Conservation (phyloP, 2,888 invertebrate species). For the Hipparchia sbordonii region DNA sequence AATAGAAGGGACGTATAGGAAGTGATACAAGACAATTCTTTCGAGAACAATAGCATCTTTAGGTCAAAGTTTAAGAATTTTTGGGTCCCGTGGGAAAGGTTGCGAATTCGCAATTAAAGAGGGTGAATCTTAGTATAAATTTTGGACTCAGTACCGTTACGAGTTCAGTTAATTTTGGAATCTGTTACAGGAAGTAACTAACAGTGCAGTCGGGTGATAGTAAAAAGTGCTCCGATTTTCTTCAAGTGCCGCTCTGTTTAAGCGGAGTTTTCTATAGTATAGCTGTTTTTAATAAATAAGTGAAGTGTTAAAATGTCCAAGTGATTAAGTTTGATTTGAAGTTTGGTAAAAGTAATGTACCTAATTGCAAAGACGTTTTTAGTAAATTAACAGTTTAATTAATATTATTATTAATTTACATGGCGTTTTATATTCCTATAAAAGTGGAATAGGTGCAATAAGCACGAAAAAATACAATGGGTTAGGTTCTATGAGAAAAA, state of each 20-base stretch:
- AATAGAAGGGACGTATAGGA: constrained; percentile 58
- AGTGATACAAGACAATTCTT: constrained; percentile 68
- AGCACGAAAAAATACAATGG: too few relatives aligned
- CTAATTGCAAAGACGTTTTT: too few relatives aligned
- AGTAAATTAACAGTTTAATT: too few relatives aligned
- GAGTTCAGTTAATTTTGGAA: constrained; percentile 67
- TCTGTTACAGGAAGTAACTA: constrained; percentile 70
- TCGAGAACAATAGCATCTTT: constrained; percentile 62
- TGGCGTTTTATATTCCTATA: not conserved
- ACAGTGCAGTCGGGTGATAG: constrained; percentile 25
- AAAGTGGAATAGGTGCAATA: not conserved
- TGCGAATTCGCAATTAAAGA: constrained; percentile 49
- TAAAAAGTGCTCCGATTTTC: constrained; percentile 35
- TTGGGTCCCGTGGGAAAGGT: constrained; percentile 61
- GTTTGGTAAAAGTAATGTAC: too few relatives aligned
- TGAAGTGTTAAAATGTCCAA: too few relatives aligned
- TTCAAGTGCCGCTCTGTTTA: not conserved
- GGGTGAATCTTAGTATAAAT: constrained; percentile 72
- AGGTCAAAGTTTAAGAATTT: constrained; percentile 66
- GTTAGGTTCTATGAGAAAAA: too few relatives aligned
- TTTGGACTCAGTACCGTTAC: constrained; percentile 53
- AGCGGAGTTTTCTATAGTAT: not conserved
- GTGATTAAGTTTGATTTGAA: too few relatives aligned
- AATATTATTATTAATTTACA: too few relatives aligned
- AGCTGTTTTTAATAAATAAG: too few relatives aligned